Conservation (phyloP, 1,140 invertebrate genomes). For the Drosophila suzukii region DNA sequence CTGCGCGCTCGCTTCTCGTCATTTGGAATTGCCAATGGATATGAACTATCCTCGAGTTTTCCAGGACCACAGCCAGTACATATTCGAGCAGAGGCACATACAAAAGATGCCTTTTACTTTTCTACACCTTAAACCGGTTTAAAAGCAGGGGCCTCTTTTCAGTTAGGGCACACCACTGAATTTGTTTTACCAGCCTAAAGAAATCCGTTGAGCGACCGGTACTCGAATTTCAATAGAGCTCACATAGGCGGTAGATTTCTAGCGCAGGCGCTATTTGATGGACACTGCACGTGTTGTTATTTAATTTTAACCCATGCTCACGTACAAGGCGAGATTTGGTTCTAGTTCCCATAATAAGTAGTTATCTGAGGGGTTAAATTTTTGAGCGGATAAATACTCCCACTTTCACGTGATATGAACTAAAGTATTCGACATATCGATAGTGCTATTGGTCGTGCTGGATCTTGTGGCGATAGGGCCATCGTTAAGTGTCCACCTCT, state of each 20-base stretch:
- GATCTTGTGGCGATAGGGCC: neutral
- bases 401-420: neutral
- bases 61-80: neutral
- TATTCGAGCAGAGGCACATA: slow-evolving; percentile 3
- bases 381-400: neutral
- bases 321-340: neutral
- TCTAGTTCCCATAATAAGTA: neutral
- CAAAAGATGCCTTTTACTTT: neutral
- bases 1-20: neutral
- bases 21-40: neutral
- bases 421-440: slow-evolving; percentile 11
- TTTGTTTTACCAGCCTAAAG: slow-evolving; percentile 4
- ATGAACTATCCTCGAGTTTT: slow-evolving; percentile 6
- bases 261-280: slow-evolving; percentile 1
- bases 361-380: neutral
- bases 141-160: slow-evolving; percentile 6
- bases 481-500: slow-evolving; percentile 14
- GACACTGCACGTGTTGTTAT: neutral
- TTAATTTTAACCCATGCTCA: neutral
- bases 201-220: slow-evolving; percentile 5
- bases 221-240: neutral
- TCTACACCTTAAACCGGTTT: slow-evolving; percentile 35
- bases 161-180: slow-evolving; percentile 6
- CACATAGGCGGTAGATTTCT: neutral
- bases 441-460: neutral